A percentile compares a stretch with the other conserved stretches of the same genome.
Evolutionary conservation across 2,113 vertebrate species (phyloP).

Genomic region (Xiphophorus hellerii): DNA sequence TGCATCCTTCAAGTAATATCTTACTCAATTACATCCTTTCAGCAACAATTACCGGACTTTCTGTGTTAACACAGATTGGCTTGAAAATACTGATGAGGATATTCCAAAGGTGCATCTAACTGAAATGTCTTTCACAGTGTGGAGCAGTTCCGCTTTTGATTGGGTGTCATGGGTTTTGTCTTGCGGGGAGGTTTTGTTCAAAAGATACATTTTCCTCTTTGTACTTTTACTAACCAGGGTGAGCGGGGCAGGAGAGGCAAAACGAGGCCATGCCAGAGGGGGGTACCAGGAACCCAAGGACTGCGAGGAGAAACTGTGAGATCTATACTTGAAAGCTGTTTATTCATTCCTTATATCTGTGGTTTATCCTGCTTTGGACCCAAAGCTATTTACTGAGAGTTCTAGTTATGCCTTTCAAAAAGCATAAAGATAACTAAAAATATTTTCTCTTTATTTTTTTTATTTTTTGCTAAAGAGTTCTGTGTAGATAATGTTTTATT

Average conservation of each 20-base stretch:
- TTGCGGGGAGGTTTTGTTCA: not conserved
- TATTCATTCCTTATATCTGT: not conserved
- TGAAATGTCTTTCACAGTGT: constrained; percentile 26
- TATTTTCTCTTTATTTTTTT: too few relatives aligned
- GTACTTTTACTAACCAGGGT: constrained; percentile 73
- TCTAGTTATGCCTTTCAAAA: not conserved
- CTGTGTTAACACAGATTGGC: constrained; percentile 47
- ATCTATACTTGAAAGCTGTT: not conserved
- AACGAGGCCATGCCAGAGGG: constrained; percentile 77
- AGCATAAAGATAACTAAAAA: not conserved
- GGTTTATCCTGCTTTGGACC: not conserved
- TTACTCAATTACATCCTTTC: constrained; percentile 68
- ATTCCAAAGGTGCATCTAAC: constrained; percentile 38
- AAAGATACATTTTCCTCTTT: constrained; percentile 7
- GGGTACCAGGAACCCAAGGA: constrained; percentile 77
- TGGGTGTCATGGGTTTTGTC: not conserved
- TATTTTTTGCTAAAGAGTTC: not conserved
- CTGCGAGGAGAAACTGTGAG: constrained; percentile 81
- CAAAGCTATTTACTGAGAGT: not conserved
- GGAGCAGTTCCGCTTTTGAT: constrained; percentile 17
- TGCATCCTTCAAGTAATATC: constrained; percentile 64
- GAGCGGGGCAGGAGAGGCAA: constrained; percentile 82
- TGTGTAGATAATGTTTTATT: not conserved
- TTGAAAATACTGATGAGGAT: constrained; percentile 47
- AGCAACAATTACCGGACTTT: constrained; percentile 66